Conservation (phyloP, 2,113 vertebrate genomes). For the Vimba vimba region DNA sequence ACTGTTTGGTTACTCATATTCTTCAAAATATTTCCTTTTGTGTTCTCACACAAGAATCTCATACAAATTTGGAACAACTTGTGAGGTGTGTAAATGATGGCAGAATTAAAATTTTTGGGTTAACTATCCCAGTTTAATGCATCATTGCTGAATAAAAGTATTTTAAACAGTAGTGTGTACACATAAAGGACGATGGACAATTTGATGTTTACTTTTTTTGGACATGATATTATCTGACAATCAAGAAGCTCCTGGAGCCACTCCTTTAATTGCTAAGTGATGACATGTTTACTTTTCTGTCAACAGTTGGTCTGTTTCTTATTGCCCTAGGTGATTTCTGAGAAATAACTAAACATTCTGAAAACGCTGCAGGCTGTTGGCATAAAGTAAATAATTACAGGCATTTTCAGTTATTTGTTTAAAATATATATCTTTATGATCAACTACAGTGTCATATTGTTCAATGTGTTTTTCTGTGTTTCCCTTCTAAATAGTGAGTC, state of each 20-base stretch:
- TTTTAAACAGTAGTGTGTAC: no score
- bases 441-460: background rate
- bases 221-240: background rate
- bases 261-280: constrained; percentile 33
- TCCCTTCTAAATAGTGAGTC: background rate
- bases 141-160: no score
- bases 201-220: background rate
- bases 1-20: no score
- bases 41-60: no score
- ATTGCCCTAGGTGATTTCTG: background rate
- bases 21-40: no score
- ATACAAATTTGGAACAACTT: no score
- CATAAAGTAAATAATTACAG: background rate
- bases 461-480: background rate
- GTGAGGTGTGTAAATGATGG: no score
- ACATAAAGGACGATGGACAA: background rate
- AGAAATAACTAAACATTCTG: background rate
- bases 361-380: background rate
- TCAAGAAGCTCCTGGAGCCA: background rate
- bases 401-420: background rate
- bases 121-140: no score
- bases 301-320: background rate
- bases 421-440: background rate
- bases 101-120: no score
- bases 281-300: background rate